Base-by-base conservation (phyloP, 1,140 invertebrate genomes). In the Drosophila cardini region DNA sequence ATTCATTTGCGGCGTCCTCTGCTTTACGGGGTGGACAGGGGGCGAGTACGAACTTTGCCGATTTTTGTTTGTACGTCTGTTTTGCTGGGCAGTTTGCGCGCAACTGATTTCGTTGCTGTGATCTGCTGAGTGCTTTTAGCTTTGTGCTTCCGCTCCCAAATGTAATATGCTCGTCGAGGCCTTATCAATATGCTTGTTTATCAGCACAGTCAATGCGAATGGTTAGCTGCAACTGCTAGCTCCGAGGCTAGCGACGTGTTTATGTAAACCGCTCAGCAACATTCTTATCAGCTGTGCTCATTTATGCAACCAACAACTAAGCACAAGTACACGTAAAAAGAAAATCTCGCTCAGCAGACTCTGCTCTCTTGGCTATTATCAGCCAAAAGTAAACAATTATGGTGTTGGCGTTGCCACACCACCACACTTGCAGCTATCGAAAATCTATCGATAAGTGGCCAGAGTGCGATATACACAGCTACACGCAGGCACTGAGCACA, bases 41-140 rank as follows among this genome's bases (percentile, higher is more conserved):
- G 21, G 21, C 21, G 21, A 26, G 21, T 26, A 5, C 21, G 21
- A 38, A 69, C 57, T 69, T 75, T 76, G 46, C 45, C 70, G 70
- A 71, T 80, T 76, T 70, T 62, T 40, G 16, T 52, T n/a, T 56
- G 74, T 67, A 80, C 83, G 84, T 89, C 84, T 89, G 84, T 77
- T 87, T 72, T 77, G 80, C 64, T 87, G 65, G 58, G 80, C 84
- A 60, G 67, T 74, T 72, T 70, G 67, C 71, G 65, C 40, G 60
- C 70, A 74, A 89, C 65, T 87, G 84, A 86, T 63, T 68, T 69
- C 55, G 57, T 61, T 46, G 21, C 21, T 26, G 21, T 69, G 50
- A 62, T 80, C 67, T 61, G 45, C 21, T 40, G 5, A 62, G 52
- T 40, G 74, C 86, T 83, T 83, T 84, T 77, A 79, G 62, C 79